Percentiles rank a stretch among this genome's conserved stretches.
Conservation (phyloP, 2,113 vertebrate species). For the Actinemys pallida region DNA sequence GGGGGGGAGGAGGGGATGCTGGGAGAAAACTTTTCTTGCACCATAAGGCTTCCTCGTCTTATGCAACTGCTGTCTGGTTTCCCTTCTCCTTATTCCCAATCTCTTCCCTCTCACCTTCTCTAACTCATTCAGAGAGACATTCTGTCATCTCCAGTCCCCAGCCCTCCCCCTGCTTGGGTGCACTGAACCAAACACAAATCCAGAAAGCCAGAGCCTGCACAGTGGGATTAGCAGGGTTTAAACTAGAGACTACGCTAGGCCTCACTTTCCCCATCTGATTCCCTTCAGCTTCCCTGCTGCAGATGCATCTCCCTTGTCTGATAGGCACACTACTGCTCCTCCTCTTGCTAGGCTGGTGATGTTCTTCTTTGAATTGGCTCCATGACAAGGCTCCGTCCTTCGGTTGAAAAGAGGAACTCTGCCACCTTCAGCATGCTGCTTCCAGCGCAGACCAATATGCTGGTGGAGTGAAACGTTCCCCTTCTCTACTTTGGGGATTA, state of each 20-base stretch:
- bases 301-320: not conserved
- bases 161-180: not conserved
- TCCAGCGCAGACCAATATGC: not conserved
- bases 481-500: not conserved
- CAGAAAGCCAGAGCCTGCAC: not conserved
- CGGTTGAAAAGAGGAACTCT: not conserved
- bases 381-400: not conserved
- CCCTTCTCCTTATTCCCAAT: not conserved
- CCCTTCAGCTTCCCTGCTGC: not conserved
- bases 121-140: not conserved
- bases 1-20: not conserved
- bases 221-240: not conserved
- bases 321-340: not conserved
- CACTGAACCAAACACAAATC: not conserved
- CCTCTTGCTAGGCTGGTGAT: rapidly evolving
- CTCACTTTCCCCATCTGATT: not conserved
- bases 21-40: not conserved
- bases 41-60: not conserved
- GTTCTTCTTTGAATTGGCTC: not conserved
- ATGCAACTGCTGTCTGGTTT: not conserved
- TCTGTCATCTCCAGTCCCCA: not conserved
- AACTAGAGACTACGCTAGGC: not conserved
- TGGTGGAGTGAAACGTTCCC: not conserved
- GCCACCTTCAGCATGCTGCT: not conserved
- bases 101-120: not conserved